Conservation (phyloP, 64 coral and sea anemone genomes). For the Dendronephthya gigantea region DNA sequence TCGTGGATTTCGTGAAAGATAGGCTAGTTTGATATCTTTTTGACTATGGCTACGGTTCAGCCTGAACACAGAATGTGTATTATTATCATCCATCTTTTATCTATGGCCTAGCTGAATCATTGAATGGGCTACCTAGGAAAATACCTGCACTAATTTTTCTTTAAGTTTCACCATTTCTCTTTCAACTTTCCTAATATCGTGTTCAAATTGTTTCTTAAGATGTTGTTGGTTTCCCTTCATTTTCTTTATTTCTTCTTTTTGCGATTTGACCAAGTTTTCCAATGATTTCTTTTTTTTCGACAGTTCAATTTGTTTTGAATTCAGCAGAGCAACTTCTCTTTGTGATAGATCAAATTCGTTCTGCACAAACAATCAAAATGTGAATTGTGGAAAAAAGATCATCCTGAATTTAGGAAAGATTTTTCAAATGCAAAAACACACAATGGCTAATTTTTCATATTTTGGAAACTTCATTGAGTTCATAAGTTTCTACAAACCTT, state of each 20-base stretch:
- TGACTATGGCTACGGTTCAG: no score
- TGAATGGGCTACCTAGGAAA: no score
- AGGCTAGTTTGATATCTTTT: neutral
- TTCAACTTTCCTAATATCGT: slow-evolving; percentile 78
- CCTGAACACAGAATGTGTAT: no score
- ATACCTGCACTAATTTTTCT: slow-evolving; percentile 82
- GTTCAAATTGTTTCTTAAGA: slow-evolving; percentile 68
- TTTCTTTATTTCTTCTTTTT: slow-evolving; percentile 56
- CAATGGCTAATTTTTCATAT: no score
- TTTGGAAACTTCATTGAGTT: neutral
- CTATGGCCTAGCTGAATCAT: no score
- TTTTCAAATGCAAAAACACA: no score
- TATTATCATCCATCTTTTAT: no score
- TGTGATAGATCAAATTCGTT: slow-evolving; percentile 45
- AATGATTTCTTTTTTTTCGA: slow-evolving; percentile 46
- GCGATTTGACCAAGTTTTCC: slow-evolving; percentile 27
- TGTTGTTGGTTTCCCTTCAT: slow-evolving; percentile 60
- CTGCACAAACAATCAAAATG: no score
- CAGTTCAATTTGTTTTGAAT: slow-evolving; percentile 70
- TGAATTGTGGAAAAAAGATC: neutral
- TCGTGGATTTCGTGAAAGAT: no score
- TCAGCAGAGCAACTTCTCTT: slow-evolving; percentile 69
- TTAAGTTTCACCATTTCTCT: slow-evolving; percentile 74
- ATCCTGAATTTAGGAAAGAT: no score
- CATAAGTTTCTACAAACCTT: slow-evolving; percentile 69